Percentiles rank a stretch among this genome's conserved stretches.
Conservation (phyloP, 1,140 invertebrate species). For the Bombus polaris region DNA sequence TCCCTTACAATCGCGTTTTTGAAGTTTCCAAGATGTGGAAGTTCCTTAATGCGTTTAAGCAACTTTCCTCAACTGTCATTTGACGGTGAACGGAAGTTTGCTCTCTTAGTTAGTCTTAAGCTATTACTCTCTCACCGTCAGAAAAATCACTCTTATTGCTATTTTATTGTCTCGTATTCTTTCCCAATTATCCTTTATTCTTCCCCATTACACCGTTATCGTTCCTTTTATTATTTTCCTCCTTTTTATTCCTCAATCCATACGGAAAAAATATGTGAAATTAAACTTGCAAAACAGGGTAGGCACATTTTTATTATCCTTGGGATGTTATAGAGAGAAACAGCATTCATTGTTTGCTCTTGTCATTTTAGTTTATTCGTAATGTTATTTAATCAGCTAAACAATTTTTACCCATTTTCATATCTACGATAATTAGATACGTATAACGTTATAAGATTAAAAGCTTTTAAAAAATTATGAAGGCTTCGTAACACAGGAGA, state of each 20-base stretch:
- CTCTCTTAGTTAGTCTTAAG: conserved; percentile 2
- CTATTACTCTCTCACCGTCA: background rate
- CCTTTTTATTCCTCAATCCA: background rate
- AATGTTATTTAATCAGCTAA: too few relatives aligned
- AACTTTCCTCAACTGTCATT: conserved; percentile 11
- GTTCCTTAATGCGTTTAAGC: conserved; percentile 10
- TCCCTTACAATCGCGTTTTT: conserved; percentile 27
- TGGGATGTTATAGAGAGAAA: too few relatives aligned
- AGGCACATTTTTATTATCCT: background rate
- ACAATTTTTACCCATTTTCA: too few relatives aligned
- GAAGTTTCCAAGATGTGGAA: background rate
- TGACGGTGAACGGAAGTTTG: conserved; percentile 6
- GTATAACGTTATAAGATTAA: too few relatives aligned
- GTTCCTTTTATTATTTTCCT: background rate
- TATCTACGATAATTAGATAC: too few relatives aligned
- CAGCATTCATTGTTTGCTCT: too few relatives aligned
- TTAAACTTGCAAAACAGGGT: background rate
- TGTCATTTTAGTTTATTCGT: too few relatives aligned
- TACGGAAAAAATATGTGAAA: background rate
- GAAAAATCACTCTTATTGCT: background rate
- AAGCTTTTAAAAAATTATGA: too few relatives aligned
- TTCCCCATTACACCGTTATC: background rate
- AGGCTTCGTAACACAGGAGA: too few relatives aligned
- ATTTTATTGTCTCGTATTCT: background rate
- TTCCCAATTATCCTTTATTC: background rate